Evolutionary conservation across 2,888 invertebrate genomes (phyloP), one percentile per base, ranked within the genome.

Genomic region (Drosophila anceps): DNA sequence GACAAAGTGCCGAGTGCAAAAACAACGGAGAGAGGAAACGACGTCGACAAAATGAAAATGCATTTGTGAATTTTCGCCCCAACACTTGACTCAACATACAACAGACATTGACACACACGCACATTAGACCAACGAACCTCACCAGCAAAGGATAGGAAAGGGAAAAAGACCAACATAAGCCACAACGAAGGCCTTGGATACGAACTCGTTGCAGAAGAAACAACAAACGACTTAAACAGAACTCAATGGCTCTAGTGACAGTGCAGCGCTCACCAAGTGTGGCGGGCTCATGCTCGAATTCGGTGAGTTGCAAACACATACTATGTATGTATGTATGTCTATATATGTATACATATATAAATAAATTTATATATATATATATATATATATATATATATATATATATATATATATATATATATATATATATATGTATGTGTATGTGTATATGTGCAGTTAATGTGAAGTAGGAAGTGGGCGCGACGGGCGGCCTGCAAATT

Each of bases 261-360:
- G 95, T 96, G 92, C 95, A 95, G 92, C 94, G 96, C 92, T 95
- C 95, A 87, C 95, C 95, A 87, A 95, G 95, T 94, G 94, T 95
- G 89, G 94, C 95, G 93, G 95, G 94, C 93, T 95, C 95, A 73
- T 92, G 92, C 86, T 92, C 92, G 84, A 92, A 92, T 90, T 93
- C 93, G 92, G 93, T 93, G 88, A 92, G 92, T 80, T 70, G 27
- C 44, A 24, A n/a, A n/a, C n/a, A n/a, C n/a, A n/a, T n/a, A n/a
- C n/a, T n/a, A n/a, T n/a, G n/a, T n/a, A n/a, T n/a, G n/a, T n/a
- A n/a, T n/a, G n/a, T n/a, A n/a, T n/a, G n/a, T n/a, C n/a, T n/a
- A n/a, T n/a, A n/a, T n/a, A 41, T 61, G 65, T 44, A n/a, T 35
- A 50, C 37, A 43, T 62, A 74, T 53, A 29, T 43, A 50, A 31